Evolutionary conservation across 2,113 vertebrate species (phyloP).

Genomic region (Solenodon paradoxus): DNA sequence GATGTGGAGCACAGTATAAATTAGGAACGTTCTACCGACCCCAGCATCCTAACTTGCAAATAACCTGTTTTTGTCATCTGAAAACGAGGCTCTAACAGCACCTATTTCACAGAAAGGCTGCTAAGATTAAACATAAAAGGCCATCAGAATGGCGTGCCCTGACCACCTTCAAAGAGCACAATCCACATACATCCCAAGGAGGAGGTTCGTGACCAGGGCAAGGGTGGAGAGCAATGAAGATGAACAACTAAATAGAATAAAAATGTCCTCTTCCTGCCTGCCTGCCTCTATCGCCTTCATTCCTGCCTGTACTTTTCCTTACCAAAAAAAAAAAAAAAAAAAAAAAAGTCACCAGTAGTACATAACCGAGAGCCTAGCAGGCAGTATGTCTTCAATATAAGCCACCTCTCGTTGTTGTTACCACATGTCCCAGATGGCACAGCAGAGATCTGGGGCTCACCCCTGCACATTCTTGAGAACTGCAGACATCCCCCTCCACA

Average conservation of each 20-base stretch:
- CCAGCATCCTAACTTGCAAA: neutral
- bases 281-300: no score
- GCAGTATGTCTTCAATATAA: fast-evolving
- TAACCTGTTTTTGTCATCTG: neutral
- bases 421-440: neutral
- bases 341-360: neutral
- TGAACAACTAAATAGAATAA: no score
- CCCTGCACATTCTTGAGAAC: neutral
- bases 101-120: neutral
- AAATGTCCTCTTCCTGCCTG: no score
- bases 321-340: no score
- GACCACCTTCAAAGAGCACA: no score
- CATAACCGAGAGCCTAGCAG: neutral
- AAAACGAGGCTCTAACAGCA: neutral
- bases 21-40: neutral
- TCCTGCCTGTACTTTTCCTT: no score
- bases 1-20: fast-evolving
- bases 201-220: no score
- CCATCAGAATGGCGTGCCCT: no score
- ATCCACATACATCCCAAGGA: no score
- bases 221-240: no score
- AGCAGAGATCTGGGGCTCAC: neutral
- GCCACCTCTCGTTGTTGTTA: neutral
- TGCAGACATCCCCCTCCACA: neutral
- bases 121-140: neutral